Evolutionary conservation across 2,113 vertebrate genomes (phyloP).

Genomic region (Gobiocypris rarus): DNA sequence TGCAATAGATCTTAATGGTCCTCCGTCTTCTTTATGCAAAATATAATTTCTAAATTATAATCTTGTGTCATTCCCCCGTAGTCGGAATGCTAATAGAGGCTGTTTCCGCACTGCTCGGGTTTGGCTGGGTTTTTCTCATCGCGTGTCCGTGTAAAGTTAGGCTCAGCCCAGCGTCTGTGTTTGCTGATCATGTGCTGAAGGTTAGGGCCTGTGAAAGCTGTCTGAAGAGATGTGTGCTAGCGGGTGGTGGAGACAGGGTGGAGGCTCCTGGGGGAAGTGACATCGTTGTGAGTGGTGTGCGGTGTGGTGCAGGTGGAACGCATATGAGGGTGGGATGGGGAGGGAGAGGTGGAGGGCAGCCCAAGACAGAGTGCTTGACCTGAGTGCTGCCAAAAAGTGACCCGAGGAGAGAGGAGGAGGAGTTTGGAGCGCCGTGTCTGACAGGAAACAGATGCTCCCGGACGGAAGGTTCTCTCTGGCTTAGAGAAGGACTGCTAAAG

Average conservation of each 20-base stretch:
- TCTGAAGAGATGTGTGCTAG: constrained; percentile 77
- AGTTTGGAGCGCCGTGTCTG: constrained; percentile 84
- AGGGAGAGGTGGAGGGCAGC: constrained; percentile 78
- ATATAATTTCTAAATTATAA: neutral
- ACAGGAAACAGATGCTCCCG: constrained; percentile 86
- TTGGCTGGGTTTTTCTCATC: constrained; percentile 3
- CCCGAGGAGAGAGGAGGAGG: constrained; percentile 87
- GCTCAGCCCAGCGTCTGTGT: constrained; percentile 91
- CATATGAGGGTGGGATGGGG: constrained; percentile 79
- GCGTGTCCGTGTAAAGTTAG: neutral
- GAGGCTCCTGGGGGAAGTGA: constrained; percentile 86
- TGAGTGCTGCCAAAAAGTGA: constrained; percentile 91
- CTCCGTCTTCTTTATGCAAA: neutral
- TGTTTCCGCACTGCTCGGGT: neutral
- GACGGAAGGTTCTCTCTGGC: constrained; percentile 87
- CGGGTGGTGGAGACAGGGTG: constrained; percentile 83
- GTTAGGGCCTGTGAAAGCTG: constrained; percentile 71
- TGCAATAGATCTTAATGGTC: neutral
- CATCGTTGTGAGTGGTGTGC: constrained; percentile 82
- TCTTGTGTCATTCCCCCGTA: constrained; percentile 53
- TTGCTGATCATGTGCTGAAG: constrained; percentile 78
- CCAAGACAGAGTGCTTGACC: constrained; percentile 83
- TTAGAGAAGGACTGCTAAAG: constrained; percentile 97
- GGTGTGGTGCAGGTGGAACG: constrained; percentile 82
- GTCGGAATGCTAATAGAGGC: neutral